Evolutionary conservation across 2,888 invertebrate species (phyloP), one percentile per base, ranked within the genome.

Genomic region (Drosophila kambysellisi): DNA sequence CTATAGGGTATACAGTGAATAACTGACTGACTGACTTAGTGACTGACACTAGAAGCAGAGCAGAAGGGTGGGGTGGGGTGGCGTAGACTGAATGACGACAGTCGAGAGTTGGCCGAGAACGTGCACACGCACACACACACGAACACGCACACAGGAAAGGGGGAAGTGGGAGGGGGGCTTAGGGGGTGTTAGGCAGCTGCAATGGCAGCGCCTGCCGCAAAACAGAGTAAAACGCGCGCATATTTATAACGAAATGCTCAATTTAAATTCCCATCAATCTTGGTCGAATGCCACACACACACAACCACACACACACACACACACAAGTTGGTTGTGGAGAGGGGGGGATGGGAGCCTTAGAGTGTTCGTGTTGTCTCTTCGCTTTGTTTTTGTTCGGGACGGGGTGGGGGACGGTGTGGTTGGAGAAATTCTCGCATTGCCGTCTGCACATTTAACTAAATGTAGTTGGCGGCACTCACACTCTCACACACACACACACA

Each of bases 261-360:
- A 90, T 91, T 90, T 91, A 91, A 91, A 90, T 91, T 90, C 91
- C 84, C 90, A 89, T 90, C 90, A 89, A 89, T 90, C 88, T 82
- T 89, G 82, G 83, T 87, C 70, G 80, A 88, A 81, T 81, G 74
- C 79, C 74, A 76, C 76, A 75, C 70, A 75, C 59, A 71, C 56
- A 69, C 25, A 25, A n/a, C n/a, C 25, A 25, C 25, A 25, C 25
- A 25, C 25, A 25, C 25, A 25, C 74, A 76, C 76, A 75, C 70
- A 75, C 59, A 71, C 56, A 69, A 35, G 48, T 20, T 29, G 41
- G 48, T 35, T 35, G 9, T 32, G 63, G 11, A 17, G 15, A 41
- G 51, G 17, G 37, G 17, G 17, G 61, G 35, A 25, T 3, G 25
- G 25, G 25, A 25, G 56, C 46, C 39, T 41, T 17, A 12, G 15